phyloP scores from a whole-genome alignment of 2,113 vertebrate species.

The Athene cunicularia region DNA sequence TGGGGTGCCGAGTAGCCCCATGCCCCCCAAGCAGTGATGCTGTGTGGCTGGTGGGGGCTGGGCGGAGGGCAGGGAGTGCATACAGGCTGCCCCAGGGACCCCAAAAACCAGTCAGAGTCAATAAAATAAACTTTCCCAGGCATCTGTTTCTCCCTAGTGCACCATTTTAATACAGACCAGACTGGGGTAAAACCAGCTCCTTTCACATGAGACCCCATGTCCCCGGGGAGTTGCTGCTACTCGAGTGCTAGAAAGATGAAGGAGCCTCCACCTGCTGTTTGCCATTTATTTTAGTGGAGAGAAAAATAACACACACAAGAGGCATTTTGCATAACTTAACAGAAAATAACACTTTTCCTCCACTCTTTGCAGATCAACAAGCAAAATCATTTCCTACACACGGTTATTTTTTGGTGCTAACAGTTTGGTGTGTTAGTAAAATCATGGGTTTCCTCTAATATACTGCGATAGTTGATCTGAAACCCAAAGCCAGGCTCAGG shows the following conservation, averaged over 20 bases:
- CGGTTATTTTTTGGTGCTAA: not conserved
- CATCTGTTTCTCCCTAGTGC: fast-evolving
- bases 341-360: not conserved
- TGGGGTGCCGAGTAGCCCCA: not conserved
- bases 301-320: not conserved
- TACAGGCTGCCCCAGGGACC: not conserved
- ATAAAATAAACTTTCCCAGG: not conserved
- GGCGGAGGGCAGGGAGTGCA: not conserved
- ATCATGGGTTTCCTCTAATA: not conserved
- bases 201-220: fast-evolving
- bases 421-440: not conserved
- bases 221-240: fast-evolving
- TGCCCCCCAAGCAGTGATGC: fast-evolving
- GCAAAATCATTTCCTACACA: not conserved
- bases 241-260: fast-evolving
- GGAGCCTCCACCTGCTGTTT: not conserved
- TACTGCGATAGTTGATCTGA: fast-evolving
- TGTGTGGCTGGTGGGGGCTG: not conserved
- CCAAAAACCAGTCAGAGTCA: not conserved
- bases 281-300: constrained; percentile 8
- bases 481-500: not conserved
- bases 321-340: constrained; percentile 24
- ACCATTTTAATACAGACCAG: not conserved
- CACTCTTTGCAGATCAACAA: not conserved
- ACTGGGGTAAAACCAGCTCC: not conserved